These are phyloP conservation scores for Nyctalus aviator DNA, from an alignment of 2,797 vertebrate species.

Conservation along the genomic window DNA sequence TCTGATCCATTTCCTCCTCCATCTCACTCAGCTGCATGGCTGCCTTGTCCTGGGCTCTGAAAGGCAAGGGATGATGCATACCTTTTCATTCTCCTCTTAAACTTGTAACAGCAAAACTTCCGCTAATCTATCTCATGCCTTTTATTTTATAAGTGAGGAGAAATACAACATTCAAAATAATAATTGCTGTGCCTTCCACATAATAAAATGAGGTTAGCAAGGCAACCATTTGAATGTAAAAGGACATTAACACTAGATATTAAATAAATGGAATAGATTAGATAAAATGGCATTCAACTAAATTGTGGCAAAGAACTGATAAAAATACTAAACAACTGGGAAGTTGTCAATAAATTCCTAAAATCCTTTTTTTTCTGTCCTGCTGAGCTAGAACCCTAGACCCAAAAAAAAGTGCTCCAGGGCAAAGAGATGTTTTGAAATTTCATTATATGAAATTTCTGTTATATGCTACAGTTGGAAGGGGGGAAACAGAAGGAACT, in stretches of 20 bases:
- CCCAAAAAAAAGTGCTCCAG: background rate
- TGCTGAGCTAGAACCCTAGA: background rate
- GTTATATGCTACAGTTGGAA: background rate
- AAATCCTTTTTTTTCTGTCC: background rate
- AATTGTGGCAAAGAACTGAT: background rate
- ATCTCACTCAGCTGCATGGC: conserved; percentile 96
- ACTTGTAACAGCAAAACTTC: background rate
- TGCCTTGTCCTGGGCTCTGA: conserved; percentile 96
- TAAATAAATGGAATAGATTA: conserved; percentile 39
- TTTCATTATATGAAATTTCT: background rate
- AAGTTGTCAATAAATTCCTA: conserved; percentile 18
- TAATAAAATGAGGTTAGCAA: background rate
- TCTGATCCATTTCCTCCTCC: conserved; percentile 98
- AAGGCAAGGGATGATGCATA: conserved; percentile 76
- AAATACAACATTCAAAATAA: background rate
- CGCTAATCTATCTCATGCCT: background rate
- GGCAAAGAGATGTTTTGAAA: background rate
- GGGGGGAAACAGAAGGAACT: background rate
- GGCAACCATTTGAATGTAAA: background rate
- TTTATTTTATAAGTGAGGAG: background rate
- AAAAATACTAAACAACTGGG: conserved; percentile 26
- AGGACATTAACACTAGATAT: conserved; percentile 12
- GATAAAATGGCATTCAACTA: background rate
- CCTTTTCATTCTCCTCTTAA: background rate
- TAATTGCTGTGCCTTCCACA: background rate